Evolutionary conservation across 2,797 vertebrate species (phyloP).

Genomic region (Distichodus sexfasciatus): DNA sequence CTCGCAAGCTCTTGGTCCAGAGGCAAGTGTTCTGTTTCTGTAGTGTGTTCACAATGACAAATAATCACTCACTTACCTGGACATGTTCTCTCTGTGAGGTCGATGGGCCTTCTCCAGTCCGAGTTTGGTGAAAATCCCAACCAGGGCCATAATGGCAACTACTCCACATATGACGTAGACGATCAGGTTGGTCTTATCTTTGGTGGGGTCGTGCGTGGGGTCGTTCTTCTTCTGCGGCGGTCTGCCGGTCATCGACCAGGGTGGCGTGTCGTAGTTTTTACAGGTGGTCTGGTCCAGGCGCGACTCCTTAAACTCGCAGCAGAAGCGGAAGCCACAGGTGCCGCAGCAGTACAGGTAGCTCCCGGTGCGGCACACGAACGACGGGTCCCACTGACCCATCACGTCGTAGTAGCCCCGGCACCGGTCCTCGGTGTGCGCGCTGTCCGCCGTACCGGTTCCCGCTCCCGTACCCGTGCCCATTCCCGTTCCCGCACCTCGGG

Average conservation of each 20-base stretch:
- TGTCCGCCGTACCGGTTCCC: conserved; percentile 79
- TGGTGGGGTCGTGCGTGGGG: conserved; percentile 85
- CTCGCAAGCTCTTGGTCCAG: too few relatives aligned
- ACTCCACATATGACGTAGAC: conserved; percentile 98
- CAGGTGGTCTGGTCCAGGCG: conserved; percentile 92
- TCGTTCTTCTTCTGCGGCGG: conserved; percentile 87
- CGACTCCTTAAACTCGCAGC: conserved; percentile 90
- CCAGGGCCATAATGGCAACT: conserved; percentile 96
- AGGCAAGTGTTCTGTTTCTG: too few relatives aligned
- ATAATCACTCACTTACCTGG: conserved; percentile 89
- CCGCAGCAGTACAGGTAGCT: conserved; percentile 97
- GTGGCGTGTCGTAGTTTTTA: conserved; percentile 92
- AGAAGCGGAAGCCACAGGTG: conserved; percentile 99
- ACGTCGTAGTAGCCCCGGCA: conserved; percentile 97
- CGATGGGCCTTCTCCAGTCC: conserved; percentile 95
- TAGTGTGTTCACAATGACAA: too few relatives aligned
- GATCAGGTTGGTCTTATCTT: conserved; percentile 97
- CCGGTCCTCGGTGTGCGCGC: conserved; percentile 85
- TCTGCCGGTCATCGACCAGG: conserved; percentile 92
- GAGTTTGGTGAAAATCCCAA: conserved; percentile 97
- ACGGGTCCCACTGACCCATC: conserved; percentile 98
- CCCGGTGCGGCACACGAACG: conserved; percentile 92
- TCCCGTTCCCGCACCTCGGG: conserved; percentile 76
- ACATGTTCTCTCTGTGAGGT: conserved; percentile 96
- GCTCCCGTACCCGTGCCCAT: too few relatives aligned